phyloP scores from a whole-genome alignment of 2,888 invertebrate species.

The Caprella mutica region DNA sequence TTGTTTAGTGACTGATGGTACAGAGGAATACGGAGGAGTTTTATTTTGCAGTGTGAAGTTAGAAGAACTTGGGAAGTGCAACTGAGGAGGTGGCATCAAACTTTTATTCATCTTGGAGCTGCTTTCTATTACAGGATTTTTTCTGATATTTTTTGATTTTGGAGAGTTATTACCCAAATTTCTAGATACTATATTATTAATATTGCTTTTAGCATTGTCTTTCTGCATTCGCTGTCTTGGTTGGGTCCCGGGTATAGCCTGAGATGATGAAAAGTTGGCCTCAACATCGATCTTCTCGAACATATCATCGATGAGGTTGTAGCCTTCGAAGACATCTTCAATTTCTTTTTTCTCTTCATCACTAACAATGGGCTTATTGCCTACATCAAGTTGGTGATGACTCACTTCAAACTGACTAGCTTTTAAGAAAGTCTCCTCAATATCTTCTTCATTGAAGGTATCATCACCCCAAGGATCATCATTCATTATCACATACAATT shows the following conservation, averaged over 20 bases:
- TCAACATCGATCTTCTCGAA: no score
- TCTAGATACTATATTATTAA: background rate
- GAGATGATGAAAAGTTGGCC: background rate
- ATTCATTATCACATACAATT: no score
- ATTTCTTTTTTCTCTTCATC: no score
- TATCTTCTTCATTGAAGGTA: conserved; percentile 6
- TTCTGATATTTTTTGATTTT: background rate
- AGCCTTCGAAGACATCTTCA: no score
- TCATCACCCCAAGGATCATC: conserved; percentile 10
- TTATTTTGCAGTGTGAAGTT: no score
- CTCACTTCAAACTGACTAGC: conserved; percentile 7
- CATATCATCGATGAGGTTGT: no score
- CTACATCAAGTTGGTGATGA: no score
- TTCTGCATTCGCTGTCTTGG: conserved; percentile 6
- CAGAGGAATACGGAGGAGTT: no score
- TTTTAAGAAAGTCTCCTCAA: background rate
- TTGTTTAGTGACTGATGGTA: no score
- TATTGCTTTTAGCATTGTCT: background rate
- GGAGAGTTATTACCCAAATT: background rate
- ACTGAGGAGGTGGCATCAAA: background rate
- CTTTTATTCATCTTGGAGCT: background rate
- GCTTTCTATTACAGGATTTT: background rate
- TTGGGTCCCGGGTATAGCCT: conserved; percentile 1
- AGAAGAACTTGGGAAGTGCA: background rate
- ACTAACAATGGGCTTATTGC: no score